phyloP scores from a whole-genome alignment of 1,140 invertebrate species.

The Mesaphorura yosii region DNA sequence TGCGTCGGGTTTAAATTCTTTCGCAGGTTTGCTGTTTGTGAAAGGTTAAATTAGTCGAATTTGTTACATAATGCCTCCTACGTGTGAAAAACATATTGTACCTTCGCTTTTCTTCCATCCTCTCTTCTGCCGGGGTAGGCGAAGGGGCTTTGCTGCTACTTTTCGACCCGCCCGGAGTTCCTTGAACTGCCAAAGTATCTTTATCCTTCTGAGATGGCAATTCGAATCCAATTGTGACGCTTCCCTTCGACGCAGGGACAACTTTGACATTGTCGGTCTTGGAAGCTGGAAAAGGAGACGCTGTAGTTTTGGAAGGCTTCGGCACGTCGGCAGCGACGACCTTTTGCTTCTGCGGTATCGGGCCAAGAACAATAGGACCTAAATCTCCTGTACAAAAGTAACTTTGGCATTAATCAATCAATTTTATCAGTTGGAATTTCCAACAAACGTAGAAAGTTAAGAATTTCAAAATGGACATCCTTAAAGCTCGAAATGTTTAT shows the following conservation, averaged over 20 bases:
- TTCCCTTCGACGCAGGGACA: slow-evolving; percentile 15
- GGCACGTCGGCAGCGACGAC: too few relatives aligned
- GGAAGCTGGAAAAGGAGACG: not conserved
- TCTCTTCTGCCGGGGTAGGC: slow-evolving; percentile 6
- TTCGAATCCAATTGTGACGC: slow-evolving; percentile 26
- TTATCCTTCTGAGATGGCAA: slow-evolving; percentile 16
- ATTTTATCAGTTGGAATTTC: too few relatives aligned
- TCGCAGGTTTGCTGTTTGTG: slow-evolving; percentile 16
- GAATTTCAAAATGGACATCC: too few relatives aligned
- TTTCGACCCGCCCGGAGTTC: slow-evolving; percentile 9
- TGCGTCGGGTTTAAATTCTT: slow-evolving; percentile 34
- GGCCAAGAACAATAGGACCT: too few relatives aligned
- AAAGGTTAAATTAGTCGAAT: not conserved
- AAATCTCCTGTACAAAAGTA: too few relatives aligned
- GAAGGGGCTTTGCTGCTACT: slow-evolving; percentile 13
- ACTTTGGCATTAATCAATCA: too few relatives aligned
- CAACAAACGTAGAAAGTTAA: too few relatives aligned
- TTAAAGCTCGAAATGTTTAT: too few relatives aligned
- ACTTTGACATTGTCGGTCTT: slow-evolving; percentile 15
- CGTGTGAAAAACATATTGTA: not conserved
- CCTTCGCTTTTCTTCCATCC: slow-evolving; percentile 1
- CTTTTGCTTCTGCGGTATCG: too few relatives aligned
- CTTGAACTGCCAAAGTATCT: not conserved
- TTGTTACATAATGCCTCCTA: not conserved
- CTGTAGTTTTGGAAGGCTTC: slow-evolving; percentile 2